Conservation (phyloP, 1,140 invertebrate species). For the Drosophila burlai region DNA sequence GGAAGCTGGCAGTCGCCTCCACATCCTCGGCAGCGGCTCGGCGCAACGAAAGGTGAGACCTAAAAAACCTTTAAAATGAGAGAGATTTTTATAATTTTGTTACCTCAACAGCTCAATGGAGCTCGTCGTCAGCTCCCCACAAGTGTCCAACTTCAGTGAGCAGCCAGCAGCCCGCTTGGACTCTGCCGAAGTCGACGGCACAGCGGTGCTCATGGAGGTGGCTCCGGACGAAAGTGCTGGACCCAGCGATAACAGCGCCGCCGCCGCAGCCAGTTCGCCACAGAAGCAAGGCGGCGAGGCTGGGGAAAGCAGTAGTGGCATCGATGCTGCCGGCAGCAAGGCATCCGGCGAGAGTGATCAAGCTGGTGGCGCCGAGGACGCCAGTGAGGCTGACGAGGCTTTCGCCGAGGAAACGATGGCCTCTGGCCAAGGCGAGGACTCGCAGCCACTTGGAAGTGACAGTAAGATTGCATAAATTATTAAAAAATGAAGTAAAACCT, state of each 20-base stretch:
- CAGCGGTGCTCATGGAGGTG: constrained; percentile 37
- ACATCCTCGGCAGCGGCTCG: constrained; percentile 87
- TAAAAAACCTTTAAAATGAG: neutral
- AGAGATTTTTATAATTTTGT: neutral
- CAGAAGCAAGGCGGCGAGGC: constrained; percentile 59
- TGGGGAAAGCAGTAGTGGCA: constrained; percentile 38
- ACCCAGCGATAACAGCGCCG: constrained; percentile 50
- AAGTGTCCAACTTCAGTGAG: constrained; percentile 85
- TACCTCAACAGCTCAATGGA: constrained; percentile 90
- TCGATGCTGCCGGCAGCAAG: constrained; percentile 51
- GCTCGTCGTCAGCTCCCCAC: constrained; percentile 95
- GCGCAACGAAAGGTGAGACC: constrained; percentile 90
- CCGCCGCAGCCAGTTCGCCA: constrained; percentile 55
- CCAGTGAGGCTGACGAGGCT: constrained; percentile 72
- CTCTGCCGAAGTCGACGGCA: constrained; percentile 84
- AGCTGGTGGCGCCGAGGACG: constrained; percentile 46
- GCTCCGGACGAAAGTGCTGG: constrained; percentile 58
- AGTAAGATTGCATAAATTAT: constrained; percentile 28
- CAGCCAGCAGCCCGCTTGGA: constrained; percentile 87
- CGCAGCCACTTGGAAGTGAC: constrained; percentile 61
- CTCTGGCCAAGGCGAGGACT: constrained; percentile 59
- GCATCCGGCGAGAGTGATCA: constrained; percentile 50
- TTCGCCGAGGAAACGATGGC: constrained; percentile 67
- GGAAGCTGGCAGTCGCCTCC: constrained; percentile 71
- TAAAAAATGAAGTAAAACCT: neutral